Evolutionary conservation across 2,113 vertebrate species (phyloP).

Genomic region (Poecilia latipinna): DNA sequence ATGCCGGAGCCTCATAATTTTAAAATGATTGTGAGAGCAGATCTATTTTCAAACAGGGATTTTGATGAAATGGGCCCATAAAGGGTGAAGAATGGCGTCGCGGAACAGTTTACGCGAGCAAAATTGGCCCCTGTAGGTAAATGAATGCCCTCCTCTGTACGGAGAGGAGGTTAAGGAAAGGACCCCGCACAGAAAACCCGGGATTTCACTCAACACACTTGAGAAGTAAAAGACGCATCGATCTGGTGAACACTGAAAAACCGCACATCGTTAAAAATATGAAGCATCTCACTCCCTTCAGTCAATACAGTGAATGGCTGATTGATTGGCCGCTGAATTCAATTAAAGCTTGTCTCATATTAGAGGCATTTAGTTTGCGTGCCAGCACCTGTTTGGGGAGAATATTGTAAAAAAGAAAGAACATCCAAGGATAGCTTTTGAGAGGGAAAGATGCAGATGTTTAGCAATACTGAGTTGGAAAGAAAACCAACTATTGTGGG

Average conservation of each 20-base stretch:
- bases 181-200: constrained; percentile 19
- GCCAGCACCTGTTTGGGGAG: constrained; percentile 1
- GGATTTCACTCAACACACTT: constrained; percentile 25
- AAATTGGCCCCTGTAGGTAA: constrained; percentile 60
- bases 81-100: constrained; percentile 55
- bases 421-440: no score
- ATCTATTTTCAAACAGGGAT: constrained; percentile 61
- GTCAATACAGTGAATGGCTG: constrained; percentile 39
- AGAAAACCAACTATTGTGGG: no score
- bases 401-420: neutral
- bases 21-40: constrained; percentile 54
- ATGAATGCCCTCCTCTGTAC: constrained; percentile 57
- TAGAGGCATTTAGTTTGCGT: no score
- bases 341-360: constrained; percentile 46
- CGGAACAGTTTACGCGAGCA: constrained; percentile 62
- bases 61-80: constrained; percentile 61
- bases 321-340: constrained; percentile 43
- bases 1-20: constrained; percentile 53
- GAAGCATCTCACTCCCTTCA: constrained; percentile 15
- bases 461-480: no score
- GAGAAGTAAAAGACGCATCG: constrained; percentile 42
- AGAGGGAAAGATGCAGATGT: no score
- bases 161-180: constrained; percentile 10
- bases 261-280: constrained; percentile 26
- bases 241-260: constrained; percentile 36